These are phyloP conservation scores for Ianthella basta DNA, from an alignment of 37 sponge, comb jelly and placozoan genomes.

Conservation along the genomic window DNA sequence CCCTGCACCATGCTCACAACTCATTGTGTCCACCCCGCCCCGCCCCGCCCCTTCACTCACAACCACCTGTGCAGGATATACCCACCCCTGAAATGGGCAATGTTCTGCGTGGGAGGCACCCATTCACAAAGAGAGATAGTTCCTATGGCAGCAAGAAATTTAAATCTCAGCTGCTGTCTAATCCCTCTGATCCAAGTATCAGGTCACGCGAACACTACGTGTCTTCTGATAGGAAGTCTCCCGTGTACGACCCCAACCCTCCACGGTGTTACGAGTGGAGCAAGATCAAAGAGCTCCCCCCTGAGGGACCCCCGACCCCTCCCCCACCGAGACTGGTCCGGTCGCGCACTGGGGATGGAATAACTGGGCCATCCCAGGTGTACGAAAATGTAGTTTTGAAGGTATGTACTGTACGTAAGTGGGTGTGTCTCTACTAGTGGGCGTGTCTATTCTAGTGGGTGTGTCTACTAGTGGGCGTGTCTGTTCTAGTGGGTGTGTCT, in stretches of 20 bases:
- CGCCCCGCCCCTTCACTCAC: too few relatives aligned
- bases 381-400: slow-evolving; percentile 15
- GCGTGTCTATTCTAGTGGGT: too few relatives aligned
- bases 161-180: background rate
- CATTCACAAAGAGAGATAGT: background rate
- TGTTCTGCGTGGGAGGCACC: slow-evolving; percentile 2
- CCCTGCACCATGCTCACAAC: too few relatives aligned
- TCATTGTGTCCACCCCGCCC: too few relatives aligned
- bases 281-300: background rate
- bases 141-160: background rate
- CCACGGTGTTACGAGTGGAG: slow-evolving; percentile 24
- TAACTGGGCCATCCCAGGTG: background rate
- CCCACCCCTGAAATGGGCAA: slow-evolving; percentile 30
- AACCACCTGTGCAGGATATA: too few relatives aligned
- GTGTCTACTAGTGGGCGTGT: too few relatives aligned
- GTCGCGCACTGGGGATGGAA: background rate
- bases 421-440: too few relatives aligned
- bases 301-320: background rate
- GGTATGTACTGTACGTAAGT: background rate
- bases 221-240: too few relatives aligned
- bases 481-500: too few relatives aligned
- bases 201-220: too few relatives aligned
- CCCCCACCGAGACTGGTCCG: background rate
- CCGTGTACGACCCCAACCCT: slow-evolving; percentile 8
- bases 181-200: background rate